These are phyloP conservation scores for Campopleginae sp. DNA, from an alignment of 2,888 invertebrate genomes.

Conservation along the genomic window DNA sequence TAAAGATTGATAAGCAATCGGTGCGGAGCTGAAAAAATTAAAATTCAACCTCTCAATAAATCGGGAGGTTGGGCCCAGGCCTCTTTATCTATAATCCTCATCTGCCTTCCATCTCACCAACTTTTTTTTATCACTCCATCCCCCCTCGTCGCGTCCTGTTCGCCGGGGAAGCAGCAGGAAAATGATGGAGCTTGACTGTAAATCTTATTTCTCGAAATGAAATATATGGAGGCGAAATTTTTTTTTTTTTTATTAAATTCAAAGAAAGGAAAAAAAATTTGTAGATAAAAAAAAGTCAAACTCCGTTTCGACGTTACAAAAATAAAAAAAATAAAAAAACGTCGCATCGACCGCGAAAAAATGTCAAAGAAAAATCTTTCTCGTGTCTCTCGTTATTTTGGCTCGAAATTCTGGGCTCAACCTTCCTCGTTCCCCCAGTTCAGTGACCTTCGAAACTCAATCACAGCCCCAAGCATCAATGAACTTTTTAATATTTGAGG, in stretches of 20 bases:
- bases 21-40: slow-evolving; percentile 41
- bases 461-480: not conserved
- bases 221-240: too few species aligned
- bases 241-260: too few species aligned
- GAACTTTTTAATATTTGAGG: not conserved
- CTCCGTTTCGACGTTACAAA: not conserved
- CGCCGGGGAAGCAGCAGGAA: slow-evolving; percentile 14
- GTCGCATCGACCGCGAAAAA: too few species aligned
- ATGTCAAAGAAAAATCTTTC: too few species aligned
- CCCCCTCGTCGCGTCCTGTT: not conserved
- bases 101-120: slow-evolving; percentile 17
- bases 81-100: slow-evolving; percentile 37
- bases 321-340: not conserved
- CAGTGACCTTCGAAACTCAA: too few species aligned
- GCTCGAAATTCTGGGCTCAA: too few species aligned
- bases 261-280: too few species aligned
- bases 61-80: slow-evolving; percentile 13
- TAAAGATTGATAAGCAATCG: slow-evolving; percentile 18
- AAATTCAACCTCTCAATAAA: slow-evolving; percentile 57
- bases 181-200: not conserved
- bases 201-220: slow-evolving; percentile 44
- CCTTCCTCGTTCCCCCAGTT: too few species aligned
- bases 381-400: too few species aligned
- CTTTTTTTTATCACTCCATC: slow-evolving; percentile 33
- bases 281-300: not conserved